Evolutionary conservation across 2,888 invertebrate species (phyloP).

Genomic region (Phengaris arion): DNA sequence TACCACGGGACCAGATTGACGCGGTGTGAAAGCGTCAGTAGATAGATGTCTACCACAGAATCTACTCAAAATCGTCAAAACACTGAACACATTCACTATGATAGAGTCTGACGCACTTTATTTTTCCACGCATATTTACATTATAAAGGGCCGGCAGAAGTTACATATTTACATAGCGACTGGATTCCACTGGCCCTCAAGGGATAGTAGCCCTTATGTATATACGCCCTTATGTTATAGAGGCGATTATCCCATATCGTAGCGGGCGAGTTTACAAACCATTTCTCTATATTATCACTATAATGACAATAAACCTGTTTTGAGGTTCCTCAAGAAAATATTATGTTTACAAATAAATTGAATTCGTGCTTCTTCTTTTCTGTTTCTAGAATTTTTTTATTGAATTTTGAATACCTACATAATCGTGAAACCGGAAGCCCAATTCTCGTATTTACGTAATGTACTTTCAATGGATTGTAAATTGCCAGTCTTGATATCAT

Average conservation of each 20-base stretch:
- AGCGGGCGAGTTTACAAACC: slow-evolving; percentile 48
- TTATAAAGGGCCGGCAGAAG: slow-evolving; percentile 12
- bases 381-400: no score
- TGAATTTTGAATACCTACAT: no score
- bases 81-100: background rate
- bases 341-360: background rate
- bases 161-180: slow-evolving; percentile 19
- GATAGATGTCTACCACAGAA: no score
- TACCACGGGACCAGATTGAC: no score
- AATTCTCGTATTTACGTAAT: no score
- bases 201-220: background rate
- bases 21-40: no score
- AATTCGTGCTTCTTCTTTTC: no score
- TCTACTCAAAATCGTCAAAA: background rate
- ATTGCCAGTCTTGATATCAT: no score
- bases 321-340: slow-evolving; percentile 40
- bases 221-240: background rate
- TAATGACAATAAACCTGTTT: slow-evolving; percentile 46
- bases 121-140: slow-evolving; percentile 1
- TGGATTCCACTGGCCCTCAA: background rate
- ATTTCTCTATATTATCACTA: slow-evolving; percentile 57
- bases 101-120: background rate
- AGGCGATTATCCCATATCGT: background rate
- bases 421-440: no score
- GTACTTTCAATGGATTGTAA: no score